Evolutionary conservation across 2,113 vertebrate species (phyloP).

Genomic region (Pangasianodon gigas): DNA sequence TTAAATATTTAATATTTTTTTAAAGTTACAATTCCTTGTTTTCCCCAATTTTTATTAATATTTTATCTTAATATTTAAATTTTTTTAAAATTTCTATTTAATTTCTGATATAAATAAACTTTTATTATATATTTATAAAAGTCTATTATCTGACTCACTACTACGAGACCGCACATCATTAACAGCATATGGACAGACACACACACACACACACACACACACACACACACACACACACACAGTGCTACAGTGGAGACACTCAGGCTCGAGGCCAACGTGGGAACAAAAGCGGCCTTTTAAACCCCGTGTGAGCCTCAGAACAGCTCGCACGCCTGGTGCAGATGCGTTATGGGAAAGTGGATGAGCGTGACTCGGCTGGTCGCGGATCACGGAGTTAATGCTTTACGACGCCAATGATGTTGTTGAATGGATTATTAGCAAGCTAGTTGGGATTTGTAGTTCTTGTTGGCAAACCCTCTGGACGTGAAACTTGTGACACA

Average conservation of each 20-base stretch:
- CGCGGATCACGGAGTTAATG: background rate
- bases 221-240: slow-evolving; percentile 13
- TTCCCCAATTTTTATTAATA: background rate
- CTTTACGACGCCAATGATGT: background rate
- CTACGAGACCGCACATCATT: background rate
- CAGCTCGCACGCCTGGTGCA: slow-evolving; percentile 52
- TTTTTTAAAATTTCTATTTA: background rate
- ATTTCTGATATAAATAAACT: background rate
- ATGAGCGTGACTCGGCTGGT: background rate
- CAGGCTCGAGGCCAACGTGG: slow-evolving; percentile 42
- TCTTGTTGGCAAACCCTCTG: background rate
- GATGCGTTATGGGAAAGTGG: slow-evolving; percentile 52
- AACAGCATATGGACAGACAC: slow-evolving; percentile 6
- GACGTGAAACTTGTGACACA: background rate
- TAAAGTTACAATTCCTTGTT: background rate
- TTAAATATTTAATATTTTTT: background rate
- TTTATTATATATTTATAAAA: background rate
- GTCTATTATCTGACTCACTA: background rate
- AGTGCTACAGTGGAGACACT: background rate
- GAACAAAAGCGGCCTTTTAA: slow-evolving; percentile 60
- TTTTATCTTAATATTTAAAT: background rate
- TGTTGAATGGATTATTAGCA: background rate
- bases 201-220: slow-evolving; percentile 14
- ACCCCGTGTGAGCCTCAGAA: slow-evolving; percentile 38
- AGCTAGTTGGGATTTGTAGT: background rate